phyloP scores from a whole-genome alignment of 2,888 invertebrate species.

The Epinotia nisella region DNA sequence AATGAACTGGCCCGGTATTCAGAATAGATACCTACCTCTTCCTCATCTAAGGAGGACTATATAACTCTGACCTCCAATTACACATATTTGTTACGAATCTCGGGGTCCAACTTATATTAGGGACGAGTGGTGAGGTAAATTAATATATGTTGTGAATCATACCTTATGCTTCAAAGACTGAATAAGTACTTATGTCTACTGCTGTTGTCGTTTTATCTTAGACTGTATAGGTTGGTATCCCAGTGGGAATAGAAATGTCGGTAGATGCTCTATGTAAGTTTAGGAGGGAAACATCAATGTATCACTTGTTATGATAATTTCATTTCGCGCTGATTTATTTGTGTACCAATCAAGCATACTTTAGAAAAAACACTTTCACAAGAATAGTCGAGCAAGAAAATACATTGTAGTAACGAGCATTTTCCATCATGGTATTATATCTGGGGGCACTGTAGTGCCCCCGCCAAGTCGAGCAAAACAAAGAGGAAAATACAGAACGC shows the following conservation, averaged over 20 bases:
- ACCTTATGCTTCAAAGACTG: constrained; percentile 19
- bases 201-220: not conserved
- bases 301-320: too few relatives aligned
- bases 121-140: not conserved
- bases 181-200: constrained; percentile 33
- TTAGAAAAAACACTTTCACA: too few relatives aligned
- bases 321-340: too few relatives aligned
- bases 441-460: too few relatives aligned
- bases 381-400: too few relatives aligned
- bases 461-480: too few relatives aligned
- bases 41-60: not conserved
- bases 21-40: not conserved
- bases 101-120: not conserved
- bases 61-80: not conserved
- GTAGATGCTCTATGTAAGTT: not conserved
- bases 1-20: constrained; percentile 37
- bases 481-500: too few relatives aligned
- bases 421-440: not conserved
- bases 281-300: not conserved
- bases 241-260: not conserved
- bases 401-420: too few relatives aligned
- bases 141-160: not conserved
- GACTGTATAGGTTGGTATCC: not conserved
- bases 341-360: too few relatives aligned
- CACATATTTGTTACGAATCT: not conserved